Percentiles rank a stretch among this genome's conserved stretches.
These are phyloP conservation scores for Ataeniobius toweri DNA, from an alignment of 2,797 vertebrate species.

Conservation along the genomic window DNA sequence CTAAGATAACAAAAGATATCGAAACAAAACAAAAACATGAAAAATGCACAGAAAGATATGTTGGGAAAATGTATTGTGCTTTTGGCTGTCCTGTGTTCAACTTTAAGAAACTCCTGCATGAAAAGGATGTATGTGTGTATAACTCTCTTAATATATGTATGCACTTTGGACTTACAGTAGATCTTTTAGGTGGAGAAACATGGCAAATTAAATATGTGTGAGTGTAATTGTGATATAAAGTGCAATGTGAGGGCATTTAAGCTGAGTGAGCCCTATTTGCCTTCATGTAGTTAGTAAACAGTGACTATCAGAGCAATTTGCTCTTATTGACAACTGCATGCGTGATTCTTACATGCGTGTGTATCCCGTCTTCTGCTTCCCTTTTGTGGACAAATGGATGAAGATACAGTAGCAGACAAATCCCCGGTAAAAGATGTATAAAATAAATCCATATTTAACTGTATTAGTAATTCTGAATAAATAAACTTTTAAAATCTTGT, in stretches of 20 bases:
- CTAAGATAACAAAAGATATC: constrained; percentile 24
- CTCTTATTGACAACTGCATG: constrained; percentile 31
- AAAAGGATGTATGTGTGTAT: constrained; percentile 20
- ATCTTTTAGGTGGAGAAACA: constrained; percentile 45
- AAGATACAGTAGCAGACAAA: background rate
- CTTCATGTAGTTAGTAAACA: constrained; percentile 42
- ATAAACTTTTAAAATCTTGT: background rate
- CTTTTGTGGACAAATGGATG: constrained; percentile 7
- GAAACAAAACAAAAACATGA: constrained; percentile 6
- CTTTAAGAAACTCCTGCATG: constrained; percentile 61
- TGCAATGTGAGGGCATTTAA: constrained; percentile 73
- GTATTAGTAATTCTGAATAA: background rate
- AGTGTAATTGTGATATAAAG: constrained; percentile 63
- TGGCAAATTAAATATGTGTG: constrained; percentile 37
- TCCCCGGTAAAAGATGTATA: background rate
- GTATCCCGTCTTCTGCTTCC: constrained; percentile 37
- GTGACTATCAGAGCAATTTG: constrained; percentile 20
- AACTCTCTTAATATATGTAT: constrained; percentile 9
- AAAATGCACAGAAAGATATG: constrained; percentile 61
- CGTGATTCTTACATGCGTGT: constrained; percentile 37
- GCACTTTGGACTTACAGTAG: constrained; percentile 53
- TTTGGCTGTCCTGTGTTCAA: constrained; percentile 71
- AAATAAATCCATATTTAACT: background rate
- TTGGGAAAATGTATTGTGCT: constrained; percentile 76
- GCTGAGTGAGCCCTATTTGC: constrained; percentile 48